Evolutionary conservation across 1,140 invertebrate species (phyloP).

Genomic region (Brachystomella parvula): DNA sequence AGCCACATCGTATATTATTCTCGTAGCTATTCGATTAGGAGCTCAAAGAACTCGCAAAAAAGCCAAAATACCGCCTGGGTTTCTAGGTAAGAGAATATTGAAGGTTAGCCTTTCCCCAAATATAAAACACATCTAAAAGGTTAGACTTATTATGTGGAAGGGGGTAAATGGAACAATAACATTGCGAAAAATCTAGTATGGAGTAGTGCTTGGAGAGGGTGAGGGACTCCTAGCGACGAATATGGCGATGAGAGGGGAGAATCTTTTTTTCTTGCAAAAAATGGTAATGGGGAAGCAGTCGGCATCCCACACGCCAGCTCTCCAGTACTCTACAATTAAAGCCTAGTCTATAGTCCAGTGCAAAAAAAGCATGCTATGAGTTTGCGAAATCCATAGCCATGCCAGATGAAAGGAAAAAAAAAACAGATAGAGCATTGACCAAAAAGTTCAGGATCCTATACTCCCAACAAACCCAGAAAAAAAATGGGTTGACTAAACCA

Average conservation of each 20-base stretch:
- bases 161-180: constrained; percentile 8
- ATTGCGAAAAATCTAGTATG: not conserved
- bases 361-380: not conserved
- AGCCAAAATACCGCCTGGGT: not conserved
- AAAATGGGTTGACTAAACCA: constrained; percentile 1
- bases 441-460: not conserved
- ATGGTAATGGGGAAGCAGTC: no score
- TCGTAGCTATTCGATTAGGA: not conserved
- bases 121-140: not conserved
- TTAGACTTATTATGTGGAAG: constrained; percentile 7
- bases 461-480: constrained; percentile 1
- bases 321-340: no score
- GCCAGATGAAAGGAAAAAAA: not conserved
- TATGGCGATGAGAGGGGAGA: no score
- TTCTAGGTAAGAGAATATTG: not conserved
- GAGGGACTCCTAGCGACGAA: not conserved
- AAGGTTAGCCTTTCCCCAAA: not conserved
- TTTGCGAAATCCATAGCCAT: not conserved
- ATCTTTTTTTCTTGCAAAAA: no score
- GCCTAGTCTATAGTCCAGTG: no score
- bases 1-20: not conserved
- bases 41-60: not conserved
- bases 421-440: not conserved
- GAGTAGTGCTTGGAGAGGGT: not conserved
- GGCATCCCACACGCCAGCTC: no score